phyloP scores from a whole-genome alignment of 1,140 invertebrate genomes.

The Bombyx mandarina region DNA sequence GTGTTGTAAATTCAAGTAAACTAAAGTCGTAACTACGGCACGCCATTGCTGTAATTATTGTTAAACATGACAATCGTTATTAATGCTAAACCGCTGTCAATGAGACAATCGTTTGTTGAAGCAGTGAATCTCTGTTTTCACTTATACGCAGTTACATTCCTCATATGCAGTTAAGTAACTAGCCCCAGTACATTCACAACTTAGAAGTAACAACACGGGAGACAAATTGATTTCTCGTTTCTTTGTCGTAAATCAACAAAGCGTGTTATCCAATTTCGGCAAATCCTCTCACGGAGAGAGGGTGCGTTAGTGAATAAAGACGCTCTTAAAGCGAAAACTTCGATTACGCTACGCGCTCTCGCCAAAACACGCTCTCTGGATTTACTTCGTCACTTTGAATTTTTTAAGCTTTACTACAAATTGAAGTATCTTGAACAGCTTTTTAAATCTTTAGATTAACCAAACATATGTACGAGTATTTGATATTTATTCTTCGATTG shows the following conservation, averaged over 20 bases:
- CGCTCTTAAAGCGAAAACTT: conserved; percentile 13
- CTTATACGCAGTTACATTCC: conserved; percentile 5
- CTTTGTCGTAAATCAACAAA: conserved; percentile 32
- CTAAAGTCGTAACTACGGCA: neutral
- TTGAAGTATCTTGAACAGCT: no score
- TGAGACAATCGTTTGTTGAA: neutral
- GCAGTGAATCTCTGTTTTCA: conserved; percentile 1
- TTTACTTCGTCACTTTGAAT: no score
- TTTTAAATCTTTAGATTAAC: no score
- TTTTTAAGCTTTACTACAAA: no score
- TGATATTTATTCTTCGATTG: no score
- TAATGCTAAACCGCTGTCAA: conserved; percentile 2
- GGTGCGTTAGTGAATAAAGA: conserved; percentile 9
- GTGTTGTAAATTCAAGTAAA: neutral
- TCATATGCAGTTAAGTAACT: conserved; percentile 1
- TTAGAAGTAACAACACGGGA: conserved; percentile 3
- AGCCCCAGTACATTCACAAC: neutral
- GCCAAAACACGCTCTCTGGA: neutral
- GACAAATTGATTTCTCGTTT: conserved; percentile 18
- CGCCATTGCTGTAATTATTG: conserved; percentile 1
- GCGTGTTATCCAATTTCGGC: conserved; percentile 36
- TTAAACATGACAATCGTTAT: conserved; percentile 9
- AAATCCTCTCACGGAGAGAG: conserved; percentile 20
- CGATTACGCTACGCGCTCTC: conserved; percentile 13
- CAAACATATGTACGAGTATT: no score